These are phyloP conservation scores for Regulus satrapa DNA, from an alignment of 2,113 vertebrate genomes.

Conservation along the genomic window DNA sequence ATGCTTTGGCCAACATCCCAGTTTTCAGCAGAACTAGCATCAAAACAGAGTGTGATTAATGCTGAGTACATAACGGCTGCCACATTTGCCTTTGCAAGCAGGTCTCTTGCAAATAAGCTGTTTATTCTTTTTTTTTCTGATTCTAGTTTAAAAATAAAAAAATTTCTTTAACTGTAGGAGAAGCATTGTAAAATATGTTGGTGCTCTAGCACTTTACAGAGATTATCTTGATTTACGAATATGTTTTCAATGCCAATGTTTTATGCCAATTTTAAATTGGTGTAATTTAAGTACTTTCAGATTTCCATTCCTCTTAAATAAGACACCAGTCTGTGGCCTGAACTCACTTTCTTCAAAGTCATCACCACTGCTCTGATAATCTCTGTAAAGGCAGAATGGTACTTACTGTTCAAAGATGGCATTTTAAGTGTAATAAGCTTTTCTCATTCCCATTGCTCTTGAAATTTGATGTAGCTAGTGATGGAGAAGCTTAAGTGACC, in stretches of 20 bases:
- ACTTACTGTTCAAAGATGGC: not conserved
- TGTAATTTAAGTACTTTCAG: not conserved
- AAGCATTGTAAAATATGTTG: not conserved
- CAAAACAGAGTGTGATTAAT: constrained; percentile 19
- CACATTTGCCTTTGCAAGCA: not conserved
- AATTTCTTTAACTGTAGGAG: not conserved
- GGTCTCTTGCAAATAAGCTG: not conserved
- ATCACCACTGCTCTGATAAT: not conserved
- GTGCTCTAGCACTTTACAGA: not conserved
- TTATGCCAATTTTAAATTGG: not conserved
- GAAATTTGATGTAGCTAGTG: not conserved
- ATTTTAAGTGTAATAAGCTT: not conserved
- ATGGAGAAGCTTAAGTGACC: not conserved
- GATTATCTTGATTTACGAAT: not conserved
- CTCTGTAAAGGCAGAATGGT: not conserved
- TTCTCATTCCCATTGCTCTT: not conserved
- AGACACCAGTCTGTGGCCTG: not conserved
- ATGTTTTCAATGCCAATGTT: not conserved
- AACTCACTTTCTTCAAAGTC: not conserved
- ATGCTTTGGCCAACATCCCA: not conserved
- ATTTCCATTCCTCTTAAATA: not conserved
- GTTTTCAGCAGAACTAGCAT: not conserved
- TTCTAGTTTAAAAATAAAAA: not conserved
- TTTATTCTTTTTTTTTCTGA: not conserved
- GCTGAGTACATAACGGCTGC: not conserved